Base-by-base conservation (phyloP, 2,113 vertebrate species). In the Megaceryle maxima region DNA sequence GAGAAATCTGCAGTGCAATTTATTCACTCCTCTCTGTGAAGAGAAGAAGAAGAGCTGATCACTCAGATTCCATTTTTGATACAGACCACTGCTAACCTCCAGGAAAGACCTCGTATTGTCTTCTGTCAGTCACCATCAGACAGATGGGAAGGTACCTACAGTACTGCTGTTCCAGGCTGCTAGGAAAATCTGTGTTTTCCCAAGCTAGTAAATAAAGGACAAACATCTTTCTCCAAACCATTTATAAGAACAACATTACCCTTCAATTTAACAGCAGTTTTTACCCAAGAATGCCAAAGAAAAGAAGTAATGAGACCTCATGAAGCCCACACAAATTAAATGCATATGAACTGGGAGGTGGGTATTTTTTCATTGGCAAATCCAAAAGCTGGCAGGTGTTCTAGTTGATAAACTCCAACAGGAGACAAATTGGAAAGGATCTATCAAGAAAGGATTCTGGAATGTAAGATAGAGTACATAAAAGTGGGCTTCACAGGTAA, bases 251-350 rank as follows among this genome's bases (percentile, higher is more conserved):
- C n/a, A 72, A 14, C 31, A 50, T 37, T 39, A 60, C 4, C 4
- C 5, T 62, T 81, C 63, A 48, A 37, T 56, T 64, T 51, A 72
- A 69, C 17, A 68, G 39, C 39, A 44, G 33, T 21, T 89, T 87
- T 76, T 31, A 60, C 7, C 13, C 16, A 44, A n/a, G 28, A 82
- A 74, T 7, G 22, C 9, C 0, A 0, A 60, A 63, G 37, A 66
- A 43, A 82, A 75, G 24, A 35, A 51, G 39, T 31, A 28, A 72
- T 17, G 24, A 86, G 60, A 67, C 50, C 43, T 79, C 56, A 19
- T 4, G 35, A 11, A 44, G 44, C 19, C 37, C 83, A 44, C 43
- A 68, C 31, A 41, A 78, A 69, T 26, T n/a, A 82, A 70, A 79
- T 22, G 13, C 11, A 5, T 31, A 29, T 33, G 26, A 41, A 63